Conservation (phyloP, 2,888 invertebrate genomes). For the Nyleta sp. region DNA sequence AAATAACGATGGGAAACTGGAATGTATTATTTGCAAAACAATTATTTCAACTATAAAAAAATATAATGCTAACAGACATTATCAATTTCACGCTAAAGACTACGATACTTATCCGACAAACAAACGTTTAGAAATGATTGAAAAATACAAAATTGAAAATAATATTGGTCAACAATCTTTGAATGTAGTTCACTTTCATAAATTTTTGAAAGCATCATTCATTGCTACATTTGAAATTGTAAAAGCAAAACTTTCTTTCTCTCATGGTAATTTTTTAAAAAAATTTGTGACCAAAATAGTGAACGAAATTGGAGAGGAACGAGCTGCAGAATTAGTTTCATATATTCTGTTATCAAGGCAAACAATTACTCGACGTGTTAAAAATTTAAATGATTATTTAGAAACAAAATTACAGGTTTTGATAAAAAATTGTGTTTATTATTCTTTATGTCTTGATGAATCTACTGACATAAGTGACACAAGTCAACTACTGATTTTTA, state of each 20-base stretch:
- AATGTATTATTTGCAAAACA: conserved; percentile 1
- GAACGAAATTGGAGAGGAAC: not conserved
- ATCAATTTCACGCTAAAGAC: not conserved
- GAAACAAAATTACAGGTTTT: not conserved
- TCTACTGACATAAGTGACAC: conserved; percentile 14
- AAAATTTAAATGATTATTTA: not conserved
- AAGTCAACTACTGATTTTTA: conserved; percentile 49
- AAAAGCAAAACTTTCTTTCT: not conserved
- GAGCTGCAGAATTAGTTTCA: not conserved
- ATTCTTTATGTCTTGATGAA: not conserved
- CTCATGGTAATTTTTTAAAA: conserved; percentile 11
- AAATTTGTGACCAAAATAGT: conserved; percentile 1
- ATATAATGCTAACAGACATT: not conserved
- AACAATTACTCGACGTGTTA: conserved; percentile 15
- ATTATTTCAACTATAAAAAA: not conserved
- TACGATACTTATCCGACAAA: not conserved
- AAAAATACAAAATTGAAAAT: not conserved
- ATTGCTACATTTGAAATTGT: conserved; percentile 1
- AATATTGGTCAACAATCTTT: no score
- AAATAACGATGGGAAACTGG: not conserved
- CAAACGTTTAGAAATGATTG: not conserved
- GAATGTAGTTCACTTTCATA: no score
- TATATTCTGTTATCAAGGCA: conserved; percentile 5
- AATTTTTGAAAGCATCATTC: not conserved
- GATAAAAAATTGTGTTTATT: not conserved